phyloP scores from a whole-genome alignment of 1,140 invertebrate genomes.

The Calephelis virginiensis region DNA sequence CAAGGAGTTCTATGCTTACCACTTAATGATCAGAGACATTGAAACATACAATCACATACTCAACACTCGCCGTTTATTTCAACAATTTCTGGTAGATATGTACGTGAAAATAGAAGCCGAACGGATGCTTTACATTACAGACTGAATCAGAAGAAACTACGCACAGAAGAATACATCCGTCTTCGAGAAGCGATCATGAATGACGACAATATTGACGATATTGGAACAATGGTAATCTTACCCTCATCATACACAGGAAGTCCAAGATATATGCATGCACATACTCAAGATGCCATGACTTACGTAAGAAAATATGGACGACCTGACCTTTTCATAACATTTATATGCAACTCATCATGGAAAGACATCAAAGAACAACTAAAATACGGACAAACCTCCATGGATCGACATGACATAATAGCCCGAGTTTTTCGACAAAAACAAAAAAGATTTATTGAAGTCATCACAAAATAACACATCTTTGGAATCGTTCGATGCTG shows the following conservation, averaged over 20 bases:
- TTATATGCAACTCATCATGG: no score
- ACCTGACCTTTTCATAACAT: constrained; percentile 20
- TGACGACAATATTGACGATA: constrained; percentile 8
- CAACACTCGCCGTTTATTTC: constrained; percentile 7
- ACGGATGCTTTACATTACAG: constrained; percentile 12
- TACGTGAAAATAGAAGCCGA: constrained; percentile 25
- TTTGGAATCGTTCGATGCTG: neutral
- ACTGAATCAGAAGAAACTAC: constrained; percentile 17
- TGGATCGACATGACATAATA: no score
- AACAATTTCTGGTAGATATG: constrained; percentile 19
- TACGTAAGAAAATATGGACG: constrained; percentile 62
- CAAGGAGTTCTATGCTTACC: no score
- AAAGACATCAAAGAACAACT: no score
- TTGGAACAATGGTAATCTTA: constrained; percentile 19
- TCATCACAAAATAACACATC: neutral
- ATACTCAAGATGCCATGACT: no score
- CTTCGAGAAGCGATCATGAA: constrained; percentile 12
- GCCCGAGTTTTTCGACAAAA: no score
- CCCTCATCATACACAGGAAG: constrained; percentile 20
- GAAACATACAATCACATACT: constrained; percentile 9
- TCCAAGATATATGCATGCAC: constrained; percentile 70
- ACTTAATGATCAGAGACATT: constrained; percentile 2
- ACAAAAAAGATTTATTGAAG: no score
- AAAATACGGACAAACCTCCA: no score
- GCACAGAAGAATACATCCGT: no score